Evolutionary conservation across 2,888 invertebrate genomes (phyloP).

Genomic region (Lymantria monacha): DNA sequence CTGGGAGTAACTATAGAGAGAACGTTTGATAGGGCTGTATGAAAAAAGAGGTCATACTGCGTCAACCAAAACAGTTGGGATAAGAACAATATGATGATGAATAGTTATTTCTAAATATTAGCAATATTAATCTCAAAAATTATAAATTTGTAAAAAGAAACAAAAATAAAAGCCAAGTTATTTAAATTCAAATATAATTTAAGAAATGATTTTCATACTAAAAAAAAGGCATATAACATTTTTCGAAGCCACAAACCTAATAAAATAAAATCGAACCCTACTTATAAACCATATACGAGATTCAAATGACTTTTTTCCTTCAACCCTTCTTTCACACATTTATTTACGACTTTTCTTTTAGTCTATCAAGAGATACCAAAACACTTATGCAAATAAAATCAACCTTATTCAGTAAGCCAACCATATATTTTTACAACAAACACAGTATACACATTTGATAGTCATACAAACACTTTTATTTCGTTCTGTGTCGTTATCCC

Average conservation of each 20-base stretch:
- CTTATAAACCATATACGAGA: background rate
- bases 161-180: too few species aligned
- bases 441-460: conserved; percentile 24
- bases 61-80: too few species aligned
- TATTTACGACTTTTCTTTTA: conserved; percentile 1
- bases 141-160: too few species aligned
- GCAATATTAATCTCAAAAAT: too few species aligned
- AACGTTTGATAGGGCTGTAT: too few species aligned
- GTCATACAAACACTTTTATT: conserved; percentile 47
- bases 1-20: too few species aligned
- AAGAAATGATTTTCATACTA: too few species aligned
- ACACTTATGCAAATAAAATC: conserved; percentile 14
- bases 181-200: too few species aligned
- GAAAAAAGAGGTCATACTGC: too few species aligned
- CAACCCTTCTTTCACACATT: background rate
- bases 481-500: conserved; percentile 43
- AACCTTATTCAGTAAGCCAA: conserved; percentile 10
- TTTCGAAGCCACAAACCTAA: background rate
- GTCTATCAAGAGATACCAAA: conserved; percentile 10
- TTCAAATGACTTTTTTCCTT: background rate
- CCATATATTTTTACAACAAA: conserved; percentile 29
- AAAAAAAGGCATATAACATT: background rate
- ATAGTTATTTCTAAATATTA: too few species aligned
- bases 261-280: background rate
- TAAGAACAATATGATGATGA: too few species aligned